Conservation (phyloP, 1,140 invertebrate species). For the Drosophila subpulchrella region DNA sequence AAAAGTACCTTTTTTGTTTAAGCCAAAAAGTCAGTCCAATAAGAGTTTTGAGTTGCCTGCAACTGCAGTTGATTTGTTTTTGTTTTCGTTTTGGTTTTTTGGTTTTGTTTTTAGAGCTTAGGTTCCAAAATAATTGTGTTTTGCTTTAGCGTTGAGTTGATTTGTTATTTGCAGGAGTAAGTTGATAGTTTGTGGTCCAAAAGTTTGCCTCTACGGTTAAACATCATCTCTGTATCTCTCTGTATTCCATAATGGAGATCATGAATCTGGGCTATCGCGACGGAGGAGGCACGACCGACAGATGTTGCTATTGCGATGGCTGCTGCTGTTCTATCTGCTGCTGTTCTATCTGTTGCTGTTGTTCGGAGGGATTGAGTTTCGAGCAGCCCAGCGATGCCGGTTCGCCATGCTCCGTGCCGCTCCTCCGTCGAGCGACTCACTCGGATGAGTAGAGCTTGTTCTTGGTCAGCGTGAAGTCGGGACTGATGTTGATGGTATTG, state of each 20-base stretch:
- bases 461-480: slow-evolving; percentile 92
- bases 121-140: slow-evolving; percentile 77
- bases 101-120: slow-evolving; percentile 42
- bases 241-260: slow-evolving; percentile 38
- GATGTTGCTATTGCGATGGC: slow-evolving; percentile 28
- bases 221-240: slow-evolving; percentile 16
- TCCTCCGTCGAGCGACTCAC: slow-evolving; percentile 46
- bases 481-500: slow-evolving; percentile 93
- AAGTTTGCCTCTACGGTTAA: slow-evolving; percentile 73
- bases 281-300: slow-evolving; percentile 21
- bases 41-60: slow-evolving; percentile 83
- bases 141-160: slow-evolving; percentile 58
- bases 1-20: slow-evolving; percentile 77
- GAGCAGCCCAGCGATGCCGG: slow-evolving; percentile 46
- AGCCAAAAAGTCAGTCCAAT: slow-evolving; percentile 83
- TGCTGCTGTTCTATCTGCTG: slow-evolving; percentile 28
- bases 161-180: slow-evolving; percentile 63
- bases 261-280: slow-evolving; percentile 23
- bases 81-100: slow-evolving; percentile 47
- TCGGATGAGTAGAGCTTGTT: slow-evolving; percentile 90
- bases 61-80: slow-evolving; percentile 82
- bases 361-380: slow-evolving; percentile 76
- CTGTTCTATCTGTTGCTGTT: slow-evolving; percentile 24
- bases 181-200: slow-evolving; percentile 74
- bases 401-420: slow-evolving; percentile 38